Evolutionary conservation across 2,888 invertebrate species (phyloP).

Genomic region (Cryptocephalus moraei): DNA sequence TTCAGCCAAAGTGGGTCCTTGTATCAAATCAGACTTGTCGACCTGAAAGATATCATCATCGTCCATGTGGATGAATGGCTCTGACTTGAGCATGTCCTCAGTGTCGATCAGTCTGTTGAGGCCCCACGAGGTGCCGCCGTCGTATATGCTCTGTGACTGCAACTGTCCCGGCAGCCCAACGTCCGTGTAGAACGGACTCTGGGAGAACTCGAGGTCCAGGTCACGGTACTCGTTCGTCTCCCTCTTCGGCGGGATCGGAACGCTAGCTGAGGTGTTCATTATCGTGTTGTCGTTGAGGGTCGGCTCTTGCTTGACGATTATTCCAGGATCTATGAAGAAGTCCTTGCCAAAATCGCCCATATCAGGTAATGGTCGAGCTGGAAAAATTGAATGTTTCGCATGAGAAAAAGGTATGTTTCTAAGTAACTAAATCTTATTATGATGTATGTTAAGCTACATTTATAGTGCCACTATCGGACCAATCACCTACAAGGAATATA

Average conservation of each 20-base stretch:
- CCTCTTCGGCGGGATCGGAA: constrained; percentile 52
- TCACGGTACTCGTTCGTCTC: constrained; percentile 39
- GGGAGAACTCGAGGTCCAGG: constrained; percentile 46
- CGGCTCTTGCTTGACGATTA: constrained; percentile 54
- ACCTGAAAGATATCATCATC: constrained; percentile 86
- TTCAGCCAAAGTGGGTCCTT: constrained; percentile 74
- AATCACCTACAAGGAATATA: too few species aligned
- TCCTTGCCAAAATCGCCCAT: constrained; percentile 57
- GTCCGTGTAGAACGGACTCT: constrained; percentile 44
- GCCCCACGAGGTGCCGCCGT: constrained; percentile 40
- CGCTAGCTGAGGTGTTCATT: constrained; percentile 47
- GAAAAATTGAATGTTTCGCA: too few species aligned
- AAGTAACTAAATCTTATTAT: too few species aligned
- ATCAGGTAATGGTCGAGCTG: too few species aligned
- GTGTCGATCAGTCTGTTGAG: constrained; percentile 25
- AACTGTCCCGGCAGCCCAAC: constrained; percentile 27
- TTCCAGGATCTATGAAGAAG: constrained; percentile 51
- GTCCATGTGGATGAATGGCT: constrained; percentile 63
- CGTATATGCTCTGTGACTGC: constrained; percentile 34
- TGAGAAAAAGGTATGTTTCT: too few species aligned
- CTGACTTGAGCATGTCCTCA: constrained; percentile 38
- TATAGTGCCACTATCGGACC: too few species aligned
- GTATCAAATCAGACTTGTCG: constrained; percentile 76
- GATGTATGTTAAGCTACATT: too few species aligned
- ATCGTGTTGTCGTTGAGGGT: constrained; percentile 36